Conservation (phyloP, 2,113 vertebrate genomes). For the Tachysurus fulvidraco region DNA sequence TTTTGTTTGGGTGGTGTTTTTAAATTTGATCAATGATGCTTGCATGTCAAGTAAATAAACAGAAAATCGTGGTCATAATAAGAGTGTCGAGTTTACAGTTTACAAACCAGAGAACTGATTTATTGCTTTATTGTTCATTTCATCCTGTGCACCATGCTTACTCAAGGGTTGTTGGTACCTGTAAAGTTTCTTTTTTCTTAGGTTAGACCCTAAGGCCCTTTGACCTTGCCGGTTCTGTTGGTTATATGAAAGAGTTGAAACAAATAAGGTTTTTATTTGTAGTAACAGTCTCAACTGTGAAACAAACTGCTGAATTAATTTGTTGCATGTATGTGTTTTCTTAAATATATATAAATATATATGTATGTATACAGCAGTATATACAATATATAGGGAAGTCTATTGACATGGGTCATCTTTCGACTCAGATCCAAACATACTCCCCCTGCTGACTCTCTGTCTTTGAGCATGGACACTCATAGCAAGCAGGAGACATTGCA, state of each 20-base stretch:
- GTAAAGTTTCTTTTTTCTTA: conserved; percentile 1
- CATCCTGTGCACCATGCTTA: neutral
- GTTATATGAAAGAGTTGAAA: neutral
- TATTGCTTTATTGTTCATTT: conserved; percentile 26
- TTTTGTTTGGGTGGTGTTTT: conserved; percentile 67
- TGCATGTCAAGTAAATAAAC: conserved; percentile 62
- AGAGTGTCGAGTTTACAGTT: neutral
- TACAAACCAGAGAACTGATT: conserved; percentile 8
- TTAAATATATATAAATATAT: neutral
- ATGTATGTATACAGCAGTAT: neutral
- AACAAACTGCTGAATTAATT: neutral
- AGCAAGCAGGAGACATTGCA: neutral
- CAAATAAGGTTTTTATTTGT: neutral
- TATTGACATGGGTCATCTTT: neutral
- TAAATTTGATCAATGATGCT: conserved; percentile 61
- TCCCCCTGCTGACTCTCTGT: conserved; percentile 43
- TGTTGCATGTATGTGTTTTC: neutral
- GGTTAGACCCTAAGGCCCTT: neutral
- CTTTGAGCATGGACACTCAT: neutral
- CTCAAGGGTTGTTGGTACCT: neutral
- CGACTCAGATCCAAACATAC: conserved; percentile 19
- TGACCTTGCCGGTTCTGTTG: neutral
- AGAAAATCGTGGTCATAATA: neutral
- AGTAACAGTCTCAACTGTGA: neutral
- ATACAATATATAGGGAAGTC: neutral